A percentile compares a stretch with the other conserved stretches of the same genome.
phyloP scores from a whole-genome alignment of 2,113 vertebrate species.

The Poecilia latipinna region DNA sequence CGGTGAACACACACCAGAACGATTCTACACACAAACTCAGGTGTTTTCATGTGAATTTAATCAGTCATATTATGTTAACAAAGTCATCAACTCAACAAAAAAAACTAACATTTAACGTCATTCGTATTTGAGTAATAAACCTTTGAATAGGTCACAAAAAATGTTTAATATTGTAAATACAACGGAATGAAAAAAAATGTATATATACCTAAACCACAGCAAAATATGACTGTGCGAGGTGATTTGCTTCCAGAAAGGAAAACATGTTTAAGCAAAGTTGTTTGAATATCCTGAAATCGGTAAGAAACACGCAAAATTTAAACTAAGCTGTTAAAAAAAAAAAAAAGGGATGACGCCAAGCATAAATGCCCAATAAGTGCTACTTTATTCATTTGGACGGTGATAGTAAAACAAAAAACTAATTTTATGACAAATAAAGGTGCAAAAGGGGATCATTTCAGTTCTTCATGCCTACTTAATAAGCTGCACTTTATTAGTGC shows the following conservation, averaged over 20 bases:
- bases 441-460: conserved; percentile 32
- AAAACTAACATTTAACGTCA: conserved; percentile 69
- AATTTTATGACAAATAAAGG: conserved; percentile 36
- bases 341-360: conserved; percentile 18
- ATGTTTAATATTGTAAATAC: conserved; percentile 59
- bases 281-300: conserved; percentile 7
- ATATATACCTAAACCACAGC: conserved; percentile 38
- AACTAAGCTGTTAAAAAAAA: conserved; percentile 30
- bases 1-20: neutral
- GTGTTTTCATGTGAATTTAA: conserved; percentile 62
- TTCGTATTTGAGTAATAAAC: conserved; percentile 59
- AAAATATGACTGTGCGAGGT: conserved; percentile 40
- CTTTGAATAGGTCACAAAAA: conserved; percentile 73
- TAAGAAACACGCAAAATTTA: conserved; percentile 24
- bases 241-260: conserved; percentile 25
- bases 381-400: conserved; percentile 21
- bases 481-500: conserved; percentile 15
- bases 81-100: conserved; percentile 63
- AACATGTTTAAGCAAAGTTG: conserved; percentile 23
- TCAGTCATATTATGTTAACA: conserved; percentile 63
- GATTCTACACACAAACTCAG: conserved; percentile 16
- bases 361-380: conserved; percentile 20
- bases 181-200: conserved; percentile 54
- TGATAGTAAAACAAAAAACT: neutral
- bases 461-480: conserved; percentile 20